Evolutionary conservation across 2,113 vertebrate species (phyloP).

Genomic region (Tyrannus savana): DNA sequence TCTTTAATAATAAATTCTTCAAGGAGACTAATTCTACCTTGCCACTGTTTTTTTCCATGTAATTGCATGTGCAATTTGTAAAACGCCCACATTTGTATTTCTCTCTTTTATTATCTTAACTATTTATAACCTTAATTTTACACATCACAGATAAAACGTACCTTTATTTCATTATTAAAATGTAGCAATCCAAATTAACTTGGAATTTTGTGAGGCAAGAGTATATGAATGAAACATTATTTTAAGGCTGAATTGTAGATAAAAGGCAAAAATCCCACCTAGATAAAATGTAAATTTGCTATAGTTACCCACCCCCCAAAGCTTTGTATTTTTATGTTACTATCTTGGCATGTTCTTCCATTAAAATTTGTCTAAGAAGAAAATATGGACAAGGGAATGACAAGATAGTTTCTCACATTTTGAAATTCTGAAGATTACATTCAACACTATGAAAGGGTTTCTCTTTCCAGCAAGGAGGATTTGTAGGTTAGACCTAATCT

Average conservation of each 20-base stretch:
- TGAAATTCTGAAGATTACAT: neutral
- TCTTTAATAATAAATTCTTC: neutral
- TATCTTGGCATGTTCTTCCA: neutral
- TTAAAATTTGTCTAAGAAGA: neutral
- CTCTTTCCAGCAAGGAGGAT: neutral
- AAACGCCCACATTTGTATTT: neutral
- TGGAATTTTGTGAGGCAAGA: neutral
- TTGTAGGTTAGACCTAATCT: neutral
- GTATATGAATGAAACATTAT: neutral
- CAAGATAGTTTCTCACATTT: neutral
- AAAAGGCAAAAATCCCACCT: neutral
- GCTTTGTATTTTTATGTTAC: neutral
- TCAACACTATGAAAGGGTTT: neutral
- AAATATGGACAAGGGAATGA: neutral
- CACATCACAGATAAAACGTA: rapidly evolving
- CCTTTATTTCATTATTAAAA: neutral
- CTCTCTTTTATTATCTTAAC: neutral
- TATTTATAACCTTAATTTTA: neutral
- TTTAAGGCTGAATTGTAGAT: neutral
- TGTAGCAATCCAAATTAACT: neutral
- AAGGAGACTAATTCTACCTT: neutral
- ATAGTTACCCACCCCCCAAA: neutral
- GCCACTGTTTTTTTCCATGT: neutral
- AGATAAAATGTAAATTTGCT: neutral
- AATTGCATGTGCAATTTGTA: neutral